Percentiles rank a stretch among this genome's conserved stretches.
Conservation (phyloP, 1,140 invertebrate genomes). For the Mactra quadrangularis region DNA sequence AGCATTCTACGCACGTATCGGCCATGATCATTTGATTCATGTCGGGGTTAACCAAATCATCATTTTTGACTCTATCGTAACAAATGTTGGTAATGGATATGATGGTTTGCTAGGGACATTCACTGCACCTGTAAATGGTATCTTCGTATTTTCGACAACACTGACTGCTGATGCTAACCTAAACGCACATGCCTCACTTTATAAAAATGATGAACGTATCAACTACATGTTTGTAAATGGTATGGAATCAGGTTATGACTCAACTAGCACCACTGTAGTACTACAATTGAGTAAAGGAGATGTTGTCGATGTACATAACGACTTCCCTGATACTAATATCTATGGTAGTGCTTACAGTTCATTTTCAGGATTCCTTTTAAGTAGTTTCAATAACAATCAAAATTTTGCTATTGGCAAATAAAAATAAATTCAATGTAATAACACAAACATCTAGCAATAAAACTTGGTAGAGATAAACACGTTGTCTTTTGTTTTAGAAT, state of each 20-base stretch:
- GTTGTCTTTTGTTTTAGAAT: no score
- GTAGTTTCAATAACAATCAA: no score
- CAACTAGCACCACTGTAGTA: background rate
- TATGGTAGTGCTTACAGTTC: background rate
- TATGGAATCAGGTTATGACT: background rate
- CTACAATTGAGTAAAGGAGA: background rate
- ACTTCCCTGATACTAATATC: background rate
- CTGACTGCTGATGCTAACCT: background rate
- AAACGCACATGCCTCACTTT: background rate
- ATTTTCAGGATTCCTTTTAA: background rate
- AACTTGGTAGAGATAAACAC: no score
- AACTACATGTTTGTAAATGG: background rate
- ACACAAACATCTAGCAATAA: no score
- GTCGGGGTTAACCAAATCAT: background rate
- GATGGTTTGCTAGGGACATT: constrained; percentile 9
- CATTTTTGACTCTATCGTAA: constrained; percentile 18
- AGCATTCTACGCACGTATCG: background rate
- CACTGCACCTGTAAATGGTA: constrained; percentile 20
- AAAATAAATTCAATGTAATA: no score
- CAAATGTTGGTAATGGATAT: constrained; percentile 24
- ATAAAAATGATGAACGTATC: background rate
- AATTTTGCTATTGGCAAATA: no score
- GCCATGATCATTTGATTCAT: background rate
- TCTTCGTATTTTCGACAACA: background rate
- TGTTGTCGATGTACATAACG: background rate